These are phyloP conservation scores for Centrocercus urophasianus DNA, from an alignment of 2,113 vertebrate genomes.

Conservation along the genomic window DNA sequence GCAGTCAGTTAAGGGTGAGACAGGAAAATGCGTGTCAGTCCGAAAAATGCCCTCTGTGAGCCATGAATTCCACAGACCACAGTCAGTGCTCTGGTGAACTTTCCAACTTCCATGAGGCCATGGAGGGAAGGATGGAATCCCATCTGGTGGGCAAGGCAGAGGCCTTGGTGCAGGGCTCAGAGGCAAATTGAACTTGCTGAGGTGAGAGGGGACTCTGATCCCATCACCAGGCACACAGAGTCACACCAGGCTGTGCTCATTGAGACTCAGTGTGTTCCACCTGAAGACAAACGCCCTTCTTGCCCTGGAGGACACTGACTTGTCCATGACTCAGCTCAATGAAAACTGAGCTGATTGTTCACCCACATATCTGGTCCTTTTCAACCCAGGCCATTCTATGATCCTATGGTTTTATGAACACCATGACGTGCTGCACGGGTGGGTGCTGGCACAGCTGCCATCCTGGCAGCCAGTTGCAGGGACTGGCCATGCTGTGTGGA, in stretches of 20 bases:
- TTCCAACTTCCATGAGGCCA: neutral
- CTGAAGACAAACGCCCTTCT: neutral
- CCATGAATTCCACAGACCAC: neutral
- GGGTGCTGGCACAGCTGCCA: neutral
- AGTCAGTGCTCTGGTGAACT: neutral
- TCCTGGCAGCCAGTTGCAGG: too few species aligned
- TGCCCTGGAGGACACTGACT: neutral
- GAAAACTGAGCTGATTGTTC: neutral
- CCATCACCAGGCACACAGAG: neutral
- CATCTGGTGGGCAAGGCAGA: neutral
- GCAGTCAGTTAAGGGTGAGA: too few species aligned
- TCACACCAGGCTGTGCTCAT: neutral
- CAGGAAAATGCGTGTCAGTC: too few species aligned
- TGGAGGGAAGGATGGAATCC: neutral
- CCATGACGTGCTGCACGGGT: neutral
- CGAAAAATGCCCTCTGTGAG: neutral
- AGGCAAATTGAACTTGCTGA: neutral
- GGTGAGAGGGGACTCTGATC: neutral
- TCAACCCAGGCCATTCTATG: too few species aligned
- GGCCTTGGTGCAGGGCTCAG: neutral
- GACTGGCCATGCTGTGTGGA: too few species aligned
- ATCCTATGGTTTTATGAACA: neutral
- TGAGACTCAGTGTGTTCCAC: neutral
- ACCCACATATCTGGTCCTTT: neutral
- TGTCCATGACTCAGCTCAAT: neutral